A percentile compares a stretch with the other conserved stretches of the same genome.
Evolutionary conservation across 2,113 vertebrate genomes (phyloP).

Genomic region (Tachysurus fulvidraco): DNA sequence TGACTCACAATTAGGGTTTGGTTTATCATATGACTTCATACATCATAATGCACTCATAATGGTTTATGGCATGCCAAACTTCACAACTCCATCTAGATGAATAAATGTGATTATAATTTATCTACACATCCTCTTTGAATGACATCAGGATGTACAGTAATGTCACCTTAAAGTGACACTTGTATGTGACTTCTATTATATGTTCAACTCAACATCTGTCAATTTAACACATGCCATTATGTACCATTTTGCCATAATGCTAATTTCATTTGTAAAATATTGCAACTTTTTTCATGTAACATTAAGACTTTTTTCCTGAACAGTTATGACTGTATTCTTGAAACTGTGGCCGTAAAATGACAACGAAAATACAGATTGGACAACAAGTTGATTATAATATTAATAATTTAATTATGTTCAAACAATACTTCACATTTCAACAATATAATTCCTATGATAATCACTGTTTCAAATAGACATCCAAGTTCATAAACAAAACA

Average conservation of each 20-base stretch:
- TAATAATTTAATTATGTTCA: not conserved
- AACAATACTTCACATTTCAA: not conserved
- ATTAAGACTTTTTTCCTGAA: not conserved
- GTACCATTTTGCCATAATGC: not conserved
- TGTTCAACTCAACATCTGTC: too few species aligned
- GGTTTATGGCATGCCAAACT: too few species aligned
- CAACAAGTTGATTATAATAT: not conserved
- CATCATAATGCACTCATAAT: too few species aligned
- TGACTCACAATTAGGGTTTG: too few species aligned
- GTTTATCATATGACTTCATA: too few species aligned
- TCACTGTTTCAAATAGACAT: constrained; percentile 1
- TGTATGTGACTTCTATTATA: too few species aligned
- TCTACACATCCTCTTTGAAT: too few species aligned
- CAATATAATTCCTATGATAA: not conserved
- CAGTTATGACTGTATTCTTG: not conserved
- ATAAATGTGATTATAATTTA: too few species aligned
- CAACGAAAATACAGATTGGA: not conserved
- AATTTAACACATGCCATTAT: not conserved
- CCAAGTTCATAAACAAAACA: not conserved
- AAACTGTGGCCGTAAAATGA: not conserved
- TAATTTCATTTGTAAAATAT: not conserved
- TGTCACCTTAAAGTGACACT: too few species aligned
- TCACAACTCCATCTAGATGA: too few species aligned
- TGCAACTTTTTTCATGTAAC: not conserved
- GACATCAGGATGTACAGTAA: too few species aligned